Evolutionary conservation across 2,888 invertebrate species (phyloP), one percentile per base, ranked within the genome.

Genomic region (Chouioia cunea): DNA sequence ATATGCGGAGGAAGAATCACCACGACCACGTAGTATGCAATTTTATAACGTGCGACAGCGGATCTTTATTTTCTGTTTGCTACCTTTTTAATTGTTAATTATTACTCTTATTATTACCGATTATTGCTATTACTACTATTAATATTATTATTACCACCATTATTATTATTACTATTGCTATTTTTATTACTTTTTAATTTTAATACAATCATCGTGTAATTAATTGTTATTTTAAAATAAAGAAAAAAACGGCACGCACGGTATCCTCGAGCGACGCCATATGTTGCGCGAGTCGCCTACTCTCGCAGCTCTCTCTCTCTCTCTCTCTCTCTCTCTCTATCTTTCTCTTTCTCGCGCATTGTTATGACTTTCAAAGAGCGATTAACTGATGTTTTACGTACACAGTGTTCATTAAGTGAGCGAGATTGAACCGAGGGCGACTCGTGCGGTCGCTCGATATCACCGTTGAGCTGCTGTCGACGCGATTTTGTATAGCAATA

Each of bases 11-110:
- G 58, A 73, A 70, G 71, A 57, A 74, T 75, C 71, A 73, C 76
- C 62, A 69, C 73, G 70, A 67, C 76, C 75, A 77, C 76, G 75
- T 80, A 81, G 80, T 81, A 78, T 76, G 77, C 77, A 76, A 64
- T 76, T 78, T 77, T 77, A 77, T 77, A 77, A 44, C 36, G 36
- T 6, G 4, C 36, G 36, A 36, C 36, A 36, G 36, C 73, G 73
- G 27, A 73, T 65, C 67, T 78, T 77, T 78, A 77, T 77, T 78
- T 78, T 76, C 27, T 70, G 70, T 67, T 59, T 70, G 47, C 52
- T 58, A 22, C 43, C 44, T 16, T 74, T 73, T 72, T 64, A 44
- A 69, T 63, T 65, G 56, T 69, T 70, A 63, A 67, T 57, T 75
- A 74, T 56, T 68, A 72, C 69, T 70, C 60, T 43, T 67, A 73